These are phyloP conservation scores for Agrochola lychnidis DNA, from an alignment of 2,888 invertebrate genomes.

Conservation along the genomic window DNA sequence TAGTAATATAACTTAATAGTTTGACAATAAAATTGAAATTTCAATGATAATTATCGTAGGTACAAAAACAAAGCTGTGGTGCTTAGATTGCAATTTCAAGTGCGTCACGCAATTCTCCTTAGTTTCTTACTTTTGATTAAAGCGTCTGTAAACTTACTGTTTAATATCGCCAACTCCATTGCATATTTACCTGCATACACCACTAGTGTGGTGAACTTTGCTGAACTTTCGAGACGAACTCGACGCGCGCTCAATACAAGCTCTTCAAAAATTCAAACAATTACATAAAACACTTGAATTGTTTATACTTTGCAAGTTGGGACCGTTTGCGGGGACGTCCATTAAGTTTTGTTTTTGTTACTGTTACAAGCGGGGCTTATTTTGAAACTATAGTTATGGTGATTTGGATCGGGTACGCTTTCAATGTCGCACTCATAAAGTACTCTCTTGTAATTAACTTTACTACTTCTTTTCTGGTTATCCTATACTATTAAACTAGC, in stretches of 20 bases:
- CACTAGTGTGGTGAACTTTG: constrained; percentile 19
- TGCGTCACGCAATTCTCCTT: neutral
- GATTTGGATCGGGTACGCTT: neutral
- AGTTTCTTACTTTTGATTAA: neutral
- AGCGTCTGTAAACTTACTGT: constrained; percentile 16
- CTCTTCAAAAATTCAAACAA: constrained; percentile 45
- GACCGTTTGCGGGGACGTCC: constrained; percentile 25
- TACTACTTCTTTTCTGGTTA: too few species aligned
- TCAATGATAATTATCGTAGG: too few species aligned
- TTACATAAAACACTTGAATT: constrained; percentile 43
- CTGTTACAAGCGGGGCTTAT: neutral
- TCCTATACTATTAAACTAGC: too few species aligned
- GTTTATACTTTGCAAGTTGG: constrained; percentile 38
- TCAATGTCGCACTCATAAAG: neutral
- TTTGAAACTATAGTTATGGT: constrained; percentile 6
- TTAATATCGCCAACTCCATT: constrained; percentile 15
- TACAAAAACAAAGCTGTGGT: too few species aligned
- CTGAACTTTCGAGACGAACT: constrained; percentile 29
- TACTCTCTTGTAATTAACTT: too few species aligned
- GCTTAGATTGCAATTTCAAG: neutral
- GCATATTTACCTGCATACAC: constrained; percentile 24
- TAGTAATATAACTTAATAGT: too few species aligned
- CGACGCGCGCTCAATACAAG: constrained; percentile 13
- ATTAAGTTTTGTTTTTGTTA: constrained; percentile 26
- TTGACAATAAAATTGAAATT: too few species aligned